Base-by-base conservation (phyloP, 1,140 invertebrate genomes). In the Ceratina calcarata region DNA sequence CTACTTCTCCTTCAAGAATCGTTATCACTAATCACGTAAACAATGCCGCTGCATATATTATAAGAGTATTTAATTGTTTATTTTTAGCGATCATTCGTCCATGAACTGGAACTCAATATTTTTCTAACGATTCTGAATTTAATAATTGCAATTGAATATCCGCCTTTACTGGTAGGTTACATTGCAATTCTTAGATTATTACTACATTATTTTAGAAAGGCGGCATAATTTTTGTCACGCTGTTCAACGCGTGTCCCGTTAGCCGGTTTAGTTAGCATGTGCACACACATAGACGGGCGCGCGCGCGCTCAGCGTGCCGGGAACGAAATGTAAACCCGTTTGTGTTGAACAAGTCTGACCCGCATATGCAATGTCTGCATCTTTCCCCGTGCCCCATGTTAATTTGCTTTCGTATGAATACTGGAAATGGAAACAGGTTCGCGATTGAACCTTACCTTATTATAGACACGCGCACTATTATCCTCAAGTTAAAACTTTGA, bases 271-370 rank as follows among this genome's bases (percentile, higher is more conserved):
- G 80, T 86, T 79, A 72, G 61, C 83, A 55, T 79, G 73, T 65
- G 2, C 37, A 81, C 68, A 61, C 53, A 55, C 18, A 18, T 12
- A 55, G 3, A 55, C 53, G 12, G 3, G 27, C 27, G 27, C 27
- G 27, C 27, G 27, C 27, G 27, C 27, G 27, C 27, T 32, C 62
- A 85, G 49, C 71, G 73, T 57, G 58, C 70, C 71, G 70, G 58
- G 72, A 45, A 85, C 74, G 66, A 84, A 86, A 76, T 62, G 24
- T 70, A 77, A 86, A 85, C 83, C 74, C 67, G 67, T 86, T 86
- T 79, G 75, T 76, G 65, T 67, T 65, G 58, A 67, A 65, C 37
- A 45, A 45, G 66, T 60, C 66, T 77, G 81, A 84, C 81, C 78
- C 53, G 81, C 70, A 80, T 72, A 70, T 57, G 51, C 53, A 70